These are phyloP conservation scores for Momotus momota DNA, from an alignment of 2,797 vertebrate genomes.

Conservation along the genomic window DNA sequence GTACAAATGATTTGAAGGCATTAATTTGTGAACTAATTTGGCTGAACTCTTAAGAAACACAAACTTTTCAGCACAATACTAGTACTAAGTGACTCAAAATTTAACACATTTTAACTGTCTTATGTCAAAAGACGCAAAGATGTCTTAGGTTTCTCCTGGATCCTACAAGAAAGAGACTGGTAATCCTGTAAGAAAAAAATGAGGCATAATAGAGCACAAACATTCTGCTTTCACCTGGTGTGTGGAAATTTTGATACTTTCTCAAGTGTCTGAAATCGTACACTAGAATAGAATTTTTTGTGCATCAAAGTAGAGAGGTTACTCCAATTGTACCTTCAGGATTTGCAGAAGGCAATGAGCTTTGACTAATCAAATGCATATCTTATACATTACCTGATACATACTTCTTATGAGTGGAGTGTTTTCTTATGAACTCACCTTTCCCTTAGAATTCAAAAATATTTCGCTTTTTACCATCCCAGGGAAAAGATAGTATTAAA, in stretches of 20 bases:
- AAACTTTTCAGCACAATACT: not conserved
- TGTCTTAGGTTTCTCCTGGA: not conserved
- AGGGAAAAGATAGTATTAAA: not conserved
- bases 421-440: not conserved
- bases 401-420: not conserved
- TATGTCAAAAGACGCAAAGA: not conserved
- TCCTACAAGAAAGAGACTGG: not conserved
- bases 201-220: not conserved
- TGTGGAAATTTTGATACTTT: not conserved
- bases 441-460: not conserved
- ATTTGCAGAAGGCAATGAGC: not conserved
- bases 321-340: not conserved
- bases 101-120: fast-evolving
- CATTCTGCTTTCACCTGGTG: not conserved
- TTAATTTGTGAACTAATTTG: not conserved
- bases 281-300: not conserved
- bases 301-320: not conserved
- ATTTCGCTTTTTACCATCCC: not conserved
- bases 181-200: not conserved
- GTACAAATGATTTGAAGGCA: fast-evolving
- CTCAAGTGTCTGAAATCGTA: not conserved
- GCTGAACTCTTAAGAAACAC: not conserved
- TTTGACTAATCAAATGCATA: not conserved
- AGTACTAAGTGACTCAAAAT: not conserved
- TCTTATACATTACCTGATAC: not conserved